These are phyloP conservation scores for Hololepta plana DNA, from an alignment of 2,888 invertebrate species.

Conservation along the genomic window DNA sequence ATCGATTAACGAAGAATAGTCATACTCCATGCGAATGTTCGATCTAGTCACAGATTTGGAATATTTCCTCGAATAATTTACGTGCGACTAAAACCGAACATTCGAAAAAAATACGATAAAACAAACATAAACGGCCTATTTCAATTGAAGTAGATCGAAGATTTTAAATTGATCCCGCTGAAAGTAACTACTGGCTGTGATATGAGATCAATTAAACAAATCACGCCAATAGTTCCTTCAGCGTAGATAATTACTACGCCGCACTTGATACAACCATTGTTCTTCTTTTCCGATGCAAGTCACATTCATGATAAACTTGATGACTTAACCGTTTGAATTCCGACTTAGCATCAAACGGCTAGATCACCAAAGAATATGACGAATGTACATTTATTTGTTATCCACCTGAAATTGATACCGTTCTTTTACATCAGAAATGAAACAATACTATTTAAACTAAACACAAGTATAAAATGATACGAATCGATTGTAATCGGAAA, in stretches of 20 bases:
- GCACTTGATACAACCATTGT: too few relatives aligned
- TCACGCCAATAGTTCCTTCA: slow-evolving; percentile 25
- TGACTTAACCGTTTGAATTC: slow-evolving; percentile 19
- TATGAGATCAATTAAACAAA: slow-evolving; percentile 19
- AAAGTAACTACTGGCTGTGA: slow-evolving; percentile 29
- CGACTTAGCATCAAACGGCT: slow-evolving; percentile 23
- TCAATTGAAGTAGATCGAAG: slow-evolving; percentile 7
- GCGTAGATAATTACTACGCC: too few relatives aligned
- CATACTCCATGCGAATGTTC: slow-evolving; percentile 27
- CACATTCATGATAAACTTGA: too few relatives aligned
- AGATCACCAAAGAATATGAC: slow-evolving; percentile 26
- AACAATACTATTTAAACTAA: too few relatives aligned
- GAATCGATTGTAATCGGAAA: slow-evolving; percentile 12
- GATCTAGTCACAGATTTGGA: slow-evolving; percentile 25
- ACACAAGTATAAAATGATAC: too few relatives aligned
- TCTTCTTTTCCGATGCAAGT: too few relatives aligned
- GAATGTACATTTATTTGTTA: too few relatives aligned
- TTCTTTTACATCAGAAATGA: too few relatives aligned
- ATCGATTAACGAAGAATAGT: slow-evolving; percentile 7
- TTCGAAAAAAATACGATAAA: slow-evolving; percentile 19
- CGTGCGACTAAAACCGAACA: slow-evolving; percentile 23
- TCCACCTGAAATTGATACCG: too few relatives aligned
- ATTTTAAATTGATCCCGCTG: too few relatives aligned
- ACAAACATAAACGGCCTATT: slow-evolving; percentile 5
- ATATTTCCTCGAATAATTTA: too few relatives aligned